Evolutionary conservation across 2,888 invertebrate species (phyloP), one percentile per base, ranked within the genome.

Genomic region (Agrenia bidenticulata): DNA sequence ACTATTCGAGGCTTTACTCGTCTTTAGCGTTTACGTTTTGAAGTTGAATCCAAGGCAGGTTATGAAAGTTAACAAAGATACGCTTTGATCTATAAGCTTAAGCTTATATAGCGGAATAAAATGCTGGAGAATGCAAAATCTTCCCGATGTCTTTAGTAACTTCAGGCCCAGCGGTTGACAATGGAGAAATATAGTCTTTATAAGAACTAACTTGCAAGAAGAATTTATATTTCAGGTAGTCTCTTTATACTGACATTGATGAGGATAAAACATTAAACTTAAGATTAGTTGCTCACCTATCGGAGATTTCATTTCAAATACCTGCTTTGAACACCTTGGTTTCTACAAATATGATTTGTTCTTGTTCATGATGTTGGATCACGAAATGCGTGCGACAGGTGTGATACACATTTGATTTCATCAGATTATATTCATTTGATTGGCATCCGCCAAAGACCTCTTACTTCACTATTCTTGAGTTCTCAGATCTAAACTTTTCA

Each of bases 381-480:
- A 72, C 72, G 72, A 66, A 72, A 69, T 69, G 67, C 74, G 74
- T 75, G 74, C 70, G 74, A 75, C 74, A 75, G 73, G 73, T 74
- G 74, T 72, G 74, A 73, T 73, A 72, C 62, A 59, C 62, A 54
- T 32, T 63, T 70, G 58, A 57, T 63, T 71, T 71, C 61, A 72
- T 73, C 70, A 64, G 73, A 73, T 73, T 70, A 72, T 55, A 60
- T 61, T 27, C 51, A 27, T 62, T 60, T 75, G 74, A 75, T 75
- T 75, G 74, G 70, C 74, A 75, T 70, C 74, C 74, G 74, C 74
- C 74, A 73, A 75, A 75, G 74, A 70, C 63, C 64, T 63, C 67
- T 69, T 68, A 66, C 66, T 58, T 69, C 63, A 64, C 63, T 65
- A 64, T 58, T 64, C 60, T 58, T 64, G 63, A 32, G 5, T 32